A percentile compares a stretch with the other conserved stretches of the same genome.
These are phyloP conservation scores for Triplophysa rosa DNA, from an alignment of 2,113 vertebrate species.

Conservation along the genomic window DNA sequence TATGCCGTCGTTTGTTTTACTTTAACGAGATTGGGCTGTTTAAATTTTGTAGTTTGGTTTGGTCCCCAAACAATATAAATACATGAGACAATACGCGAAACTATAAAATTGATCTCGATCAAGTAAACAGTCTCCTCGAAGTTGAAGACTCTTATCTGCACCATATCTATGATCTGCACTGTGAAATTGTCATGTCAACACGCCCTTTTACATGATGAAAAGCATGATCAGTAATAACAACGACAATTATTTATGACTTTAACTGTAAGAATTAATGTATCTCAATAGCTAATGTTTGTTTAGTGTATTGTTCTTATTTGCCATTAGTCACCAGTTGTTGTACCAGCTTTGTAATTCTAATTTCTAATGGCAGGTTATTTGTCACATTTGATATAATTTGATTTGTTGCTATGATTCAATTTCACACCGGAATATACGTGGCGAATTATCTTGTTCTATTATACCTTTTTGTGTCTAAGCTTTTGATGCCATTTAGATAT, in stretches of 20 bases:
- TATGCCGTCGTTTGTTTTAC: background rate
- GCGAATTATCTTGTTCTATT: background rate
- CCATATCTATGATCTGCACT: background rate
- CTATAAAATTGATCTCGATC: no score
- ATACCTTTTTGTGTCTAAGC: background rate
- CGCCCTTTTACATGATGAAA: background rate
- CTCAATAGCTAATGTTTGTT: background rate
- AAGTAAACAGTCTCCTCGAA: no score
- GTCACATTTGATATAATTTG: background rate
- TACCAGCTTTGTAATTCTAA: background rate
- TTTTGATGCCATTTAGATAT: background rate
- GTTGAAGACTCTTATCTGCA: no score
- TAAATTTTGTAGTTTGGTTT: background rate
- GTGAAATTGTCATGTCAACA: background rate
- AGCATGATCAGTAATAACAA: background rate
- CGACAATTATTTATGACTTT: background rate
- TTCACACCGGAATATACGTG: background rate
- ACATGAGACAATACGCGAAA: background rate
- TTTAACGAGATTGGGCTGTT: background rate
- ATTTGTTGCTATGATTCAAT: background rate
- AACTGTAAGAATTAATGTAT: background rate
- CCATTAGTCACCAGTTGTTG: background rate
- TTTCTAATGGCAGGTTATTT: background rate
- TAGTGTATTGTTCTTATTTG: background rate
- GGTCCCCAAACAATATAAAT: no score